Percentiles rank a stretch among this genome's conserved stretches.
Evolutionary conservation across 2,888 invertebrate species (phyloP).

Genomic region (Physocephala rufipes): DNA sequence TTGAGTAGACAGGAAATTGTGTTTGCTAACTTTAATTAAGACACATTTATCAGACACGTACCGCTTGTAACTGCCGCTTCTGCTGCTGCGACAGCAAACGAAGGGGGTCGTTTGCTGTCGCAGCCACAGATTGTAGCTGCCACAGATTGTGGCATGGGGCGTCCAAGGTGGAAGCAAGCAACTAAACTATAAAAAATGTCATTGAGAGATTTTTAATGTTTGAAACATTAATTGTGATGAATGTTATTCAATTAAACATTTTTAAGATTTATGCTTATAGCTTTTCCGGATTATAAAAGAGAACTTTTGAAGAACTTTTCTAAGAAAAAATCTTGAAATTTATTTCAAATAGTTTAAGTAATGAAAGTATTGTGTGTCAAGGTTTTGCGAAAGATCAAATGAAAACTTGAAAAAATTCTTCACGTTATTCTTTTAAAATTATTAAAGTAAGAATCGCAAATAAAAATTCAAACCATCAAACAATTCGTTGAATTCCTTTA

Average conservation of each 20-base stretch:
- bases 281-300: too few relatives aligned
- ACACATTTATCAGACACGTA: conserved; percentile 12
- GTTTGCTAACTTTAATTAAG: conserved; percentile 23
- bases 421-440: not conserved
- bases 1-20: conserved; percentile 17
- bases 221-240: too few relatives aligned
- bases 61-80: too few relatives aligned
- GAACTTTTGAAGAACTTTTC: too few relatives aligned
- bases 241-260: too few relatives aligned
- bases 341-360: too few relatives aligned
- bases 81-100: not conserved
- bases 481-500: not conserved
- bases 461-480: not conserved
- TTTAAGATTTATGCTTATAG: too few relatives aligned
- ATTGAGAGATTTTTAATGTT: too few relatives aligned
- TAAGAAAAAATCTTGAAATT: too few relatives aligned
- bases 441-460: not conserved
- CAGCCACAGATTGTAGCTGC: not conserved
- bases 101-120: not conserved
- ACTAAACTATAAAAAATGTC: too few relatives aligned
- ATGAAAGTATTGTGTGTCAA: not conserved
- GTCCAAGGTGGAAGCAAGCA: not conserved
- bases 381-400: not conserved
- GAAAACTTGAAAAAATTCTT: not conserved
- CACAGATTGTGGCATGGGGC: not conserved